Evolutionary conservation across 2,797 vertebrate genomes (phyloP).

Genomic region (Cryptoprocta ferox): DNA sequence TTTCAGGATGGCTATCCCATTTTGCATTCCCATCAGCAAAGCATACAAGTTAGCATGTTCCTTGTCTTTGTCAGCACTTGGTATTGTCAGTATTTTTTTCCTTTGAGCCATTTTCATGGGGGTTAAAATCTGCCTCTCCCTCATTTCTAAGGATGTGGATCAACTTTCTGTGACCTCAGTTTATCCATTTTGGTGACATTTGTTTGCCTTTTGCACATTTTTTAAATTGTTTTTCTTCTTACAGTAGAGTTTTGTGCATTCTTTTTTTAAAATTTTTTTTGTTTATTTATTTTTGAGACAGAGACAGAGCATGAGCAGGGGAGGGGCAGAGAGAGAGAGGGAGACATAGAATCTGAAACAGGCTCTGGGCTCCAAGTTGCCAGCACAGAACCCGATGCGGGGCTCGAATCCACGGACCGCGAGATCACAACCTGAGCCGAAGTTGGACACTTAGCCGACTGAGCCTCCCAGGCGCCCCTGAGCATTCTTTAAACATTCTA

Average conservation of each 20-base stretch:
- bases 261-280: background rate
- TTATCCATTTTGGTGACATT: background rate
- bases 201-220: background rate
- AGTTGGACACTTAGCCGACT: too few species aligned
- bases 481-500: background rate
- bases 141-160: background rate
- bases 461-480: too few species aligned
- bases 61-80: background rate
- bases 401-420: too few species aligned
- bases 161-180: background rate
- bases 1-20: background rate
- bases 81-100: background rate
- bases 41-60: background rate
- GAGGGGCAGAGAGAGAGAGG: too few species aligned
- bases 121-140: background rate
- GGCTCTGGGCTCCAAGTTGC: too few species aligned
- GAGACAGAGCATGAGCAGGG: too few species aligned
- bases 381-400: too few species aligned
- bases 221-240: background rate
- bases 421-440: too few species aligned
- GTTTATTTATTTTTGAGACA: too few species aligned
- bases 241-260: background rate
- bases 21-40: background rate
- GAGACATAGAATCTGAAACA: too few species aligned
- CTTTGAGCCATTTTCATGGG: background rate